phyloP scores from a whole-genome alignment of 2,113 vertebrate genomes.

The Anoura caudifer region DNA sequence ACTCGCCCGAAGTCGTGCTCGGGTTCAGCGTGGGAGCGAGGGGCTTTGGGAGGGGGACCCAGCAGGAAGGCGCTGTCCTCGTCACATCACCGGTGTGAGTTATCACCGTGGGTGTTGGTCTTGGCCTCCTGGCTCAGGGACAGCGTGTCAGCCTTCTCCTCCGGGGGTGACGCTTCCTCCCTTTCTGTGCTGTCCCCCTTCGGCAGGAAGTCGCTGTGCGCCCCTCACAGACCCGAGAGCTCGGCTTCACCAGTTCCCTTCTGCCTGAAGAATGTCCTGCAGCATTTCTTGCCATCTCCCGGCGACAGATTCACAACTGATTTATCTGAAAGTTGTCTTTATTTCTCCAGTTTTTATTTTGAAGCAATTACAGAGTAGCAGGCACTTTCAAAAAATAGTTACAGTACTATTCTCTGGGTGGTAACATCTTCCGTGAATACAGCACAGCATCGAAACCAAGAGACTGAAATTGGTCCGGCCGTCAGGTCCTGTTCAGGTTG shows the following conservation, averaged over 20 bases:
- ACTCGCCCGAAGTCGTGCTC: not conserved
- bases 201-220: not conserved
- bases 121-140: not conserved
- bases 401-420: not conserved
- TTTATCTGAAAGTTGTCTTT: not conserved
- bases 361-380: not conserved
- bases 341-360: not conserved
- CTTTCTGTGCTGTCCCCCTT: not conserved
- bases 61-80: not conserved
- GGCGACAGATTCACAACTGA: not conserved
- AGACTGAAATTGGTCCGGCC: not conserved
- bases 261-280: not conserved
- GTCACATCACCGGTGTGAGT: not conserved
- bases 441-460: not conserved
- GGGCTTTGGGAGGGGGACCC: not conserved
- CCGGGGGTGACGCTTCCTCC: not conserved
- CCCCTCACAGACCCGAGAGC: not conserved
- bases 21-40: not conserved
- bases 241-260: not conserved
- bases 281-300: not conserved
- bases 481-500: not conserved
- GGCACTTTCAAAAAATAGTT: not conserved
- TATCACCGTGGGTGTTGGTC: no score
- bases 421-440: not conserved
- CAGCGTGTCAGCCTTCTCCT: not conserved